A percentile compares a stretch with the other conserved stretches of the same genome.
phyloP scores from a whole-genome alignment of 2,113 vertebrate species.

The Thomomys bottae region DNA sequence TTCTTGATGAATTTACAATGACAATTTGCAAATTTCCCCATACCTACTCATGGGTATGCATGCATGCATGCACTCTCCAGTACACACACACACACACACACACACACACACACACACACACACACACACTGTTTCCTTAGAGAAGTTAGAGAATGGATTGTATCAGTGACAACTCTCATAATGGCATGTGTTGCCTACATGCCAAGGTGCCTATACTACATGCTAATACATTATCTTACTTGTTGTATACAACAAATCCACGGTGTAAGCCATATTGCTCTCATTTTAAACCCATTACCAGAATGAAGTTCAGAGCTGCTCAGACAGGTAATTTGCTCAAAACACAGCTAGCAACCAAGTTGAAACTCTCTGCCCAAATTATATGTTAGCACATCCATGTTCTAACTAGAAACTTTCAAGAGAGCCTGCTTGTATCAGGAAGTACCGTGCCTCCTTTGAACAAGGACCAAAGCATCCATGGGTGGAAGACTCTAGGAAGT shows the following conservation, averaged over 20 bases:
- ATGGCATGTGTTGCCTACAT: not conserved
- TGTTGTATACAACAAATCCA: not conserved
- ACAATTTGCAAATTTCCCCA: slow-evolving; percentile 13
- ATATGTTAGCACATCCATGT: not conserved
- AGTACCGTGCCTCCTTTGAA: not conserved
- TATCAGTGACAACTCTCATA: not conserved
- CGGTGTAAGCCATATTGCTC: not conserved
- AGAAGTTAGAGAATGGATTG: not conserved
- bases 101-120: not conserved
- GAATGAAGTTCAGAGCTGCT: not conserved
- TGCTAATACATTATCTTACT: not conserved
- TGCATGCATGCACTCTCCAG: not conserved
- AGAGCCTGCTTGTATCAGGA: not conserved
- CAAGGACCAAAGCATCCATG: not conserved
- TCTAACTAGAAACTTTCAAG: not conserved
- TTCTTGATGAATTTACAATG: slow-evolving; percentile 63
- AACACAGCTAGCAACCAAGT: not conserved
- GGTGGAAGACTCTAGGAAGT: not conserved
- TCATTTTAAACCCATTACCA: not conserved
- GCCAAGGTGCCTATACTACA: not conserved
- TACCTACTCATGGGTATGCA: not conserved
- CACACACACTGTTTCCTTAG: not conserved
- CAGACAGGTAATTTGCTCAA: slow-evolving; percentile 1
- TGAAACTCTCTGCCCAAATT: not conserved
- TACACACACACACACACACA: not conserved